Evolutionary conservation across 2,113 vertebrate species (phyloP), one percentile per base, ranked within the genome.

Genomic region (Corythornis madagascariensis): DNA sequence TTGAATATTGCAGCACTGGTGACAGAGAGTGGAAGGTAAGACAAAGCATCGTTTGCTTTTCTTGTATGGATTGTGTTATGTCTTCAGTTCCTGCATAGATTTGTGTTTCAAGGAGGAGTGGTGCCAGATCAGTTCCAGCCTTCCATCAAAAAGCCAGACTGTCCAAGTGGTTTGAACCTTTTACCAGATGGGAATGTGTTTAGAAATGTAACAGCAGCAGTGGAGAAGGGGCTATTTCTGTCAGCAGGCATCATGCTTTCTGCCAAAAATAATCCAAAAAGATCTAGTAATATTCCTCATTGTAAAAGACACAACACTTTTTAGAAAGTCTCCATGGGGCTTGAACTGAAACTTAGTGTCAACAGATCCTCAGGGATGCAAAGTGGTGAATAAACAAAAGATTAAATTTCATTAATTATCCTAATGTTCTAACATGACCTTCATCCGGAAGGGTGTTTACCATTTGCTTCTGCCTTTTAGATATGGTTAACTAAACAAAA

Each of bases 11-110:
- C 73, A 97, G 93, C 88, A 11, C 95, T 3, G 98, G 97, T 63
- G 96, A 71, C 6, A 71, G 92, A 53, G 94, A 90, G 11, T 99
- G 98, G 98, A 97, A 79, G 95, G 99, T 99, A 97, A 97, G 98
- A 78, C 48, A 88, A 71, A 11, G 25, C 50, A 26, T 26, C 24
- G 14, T 52, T 25, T 26, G 50, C 50, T 52, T 52, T 26, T 52
- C 14, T 52, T 13, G 25, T 52, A 48, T 48, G 21, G 20, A 22
- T 6, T 6, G 22, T 48, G 7, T 6, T 74, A 43, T 76, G 60
- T 65, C 28, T 72, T 55, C 16, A 12, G 47, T 19, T 55, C 24
- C 45, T 38, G 52, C 20, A 10, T 10, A 12, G 18, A 16, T 25
- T 84, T 14, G 1, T 24, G 17, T 48, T 72, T 65, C 16, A 66